Conservation (phyloP, 2,888 invertebrate species). For the Lasioglossum pauxillum region DNA sequence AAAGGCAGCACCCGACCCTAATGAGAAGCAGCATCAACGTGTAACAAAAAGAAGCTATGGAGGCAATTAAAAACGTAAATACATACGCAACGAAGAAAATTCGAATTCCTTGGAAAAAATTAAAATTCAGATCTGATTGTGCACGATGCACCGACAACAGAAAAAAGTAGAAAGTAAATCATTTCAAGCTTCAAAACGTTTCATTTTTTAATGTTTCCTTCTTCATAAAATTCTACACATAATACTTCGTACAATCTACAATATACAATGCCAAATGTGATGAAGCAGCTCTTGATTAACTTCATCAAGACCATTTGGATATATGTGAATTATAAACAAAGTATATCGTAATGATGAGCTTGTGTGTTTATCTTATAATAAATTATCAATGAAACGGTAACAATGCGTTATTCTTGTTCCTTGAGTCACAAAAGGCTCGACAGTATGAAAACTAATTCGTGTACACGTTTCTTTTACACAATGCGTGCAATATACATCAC, state of each 20-base stretch:
- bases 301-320: slow-evolving; percentile 32
- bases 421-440: slow-evolving; percentile 31
- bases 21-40: slow-evolving; percentile 18
- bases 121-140: slow-evolving; percentile 27
- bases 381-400: slow-evolving; percentile 52
- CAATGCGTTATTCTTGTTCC: slow-evolving; percentile 33
- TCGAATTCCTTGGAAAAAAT: not conserved
- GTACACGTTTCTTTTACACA: slow-evolving; percentile 24
- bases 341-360: slow-evolving; percentile 26
- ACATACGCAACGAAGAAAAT: not conserved
- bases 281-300: slow-evolving; percentile 18
- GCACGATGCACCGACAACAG: not conserved
- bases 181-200: slow-evolving; percentile 36
- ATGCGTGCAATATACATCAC: slow-evolving; percentile 27
- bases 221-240: slow-evolving; percentile 53
- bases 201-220: slow-evolving; percentile 44
- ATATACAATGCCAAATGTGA: slow-evolving; percentile 42
- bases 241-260: slow-evolving; percentile 45
- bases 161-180: slow-evolving; percentile 37
- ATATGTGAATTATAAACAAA: slow-evolving; percentile 47
- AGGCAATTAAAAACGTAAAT: slow-evolving; percentile 5
- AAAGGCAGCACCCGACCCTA: slow-evolving; percentile 21
- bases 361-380: slow-evolving; percentile 32
- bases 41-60: not conserved
- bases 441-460: slow-evolving; percentile 35